Conservation (phyloP, 2,888 invertebrate genomes). For the Idaea aversata region DNA sequence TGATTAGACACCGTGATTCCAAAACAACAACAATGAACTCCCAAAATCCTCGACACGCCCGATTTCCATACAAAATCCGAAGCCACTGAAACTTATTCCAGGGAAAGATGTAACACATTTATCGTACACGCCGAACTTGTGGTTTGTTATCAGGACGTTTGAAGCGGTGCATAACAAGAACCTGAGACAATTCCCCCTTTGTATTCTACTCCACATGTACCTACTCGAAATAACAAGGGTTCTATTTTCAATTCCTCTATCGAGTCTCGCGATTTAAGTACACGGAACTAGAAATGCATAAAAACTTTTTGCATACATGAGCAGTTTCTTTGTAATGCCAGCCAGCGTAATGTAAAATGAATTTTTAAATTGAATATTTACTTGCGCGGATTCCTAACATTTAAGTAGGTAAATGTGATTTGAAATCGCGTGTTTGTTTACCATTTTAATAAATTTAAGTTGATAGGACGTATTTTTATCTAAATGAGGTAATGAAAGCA, state of each 20-base stretch:
- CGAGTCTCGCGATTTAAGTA: slow-evolving; percentile 52
- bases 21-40: neutral
- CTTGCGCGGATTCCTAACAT: slow-evolving; percentile 23
- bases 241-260: slow-evolving; percentile 76
- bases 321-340: slow-evolving; percentile 47
- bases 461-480: slow-evolving; percentile 2
- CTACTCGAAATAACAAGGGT: slow-evolving; percentile 78
- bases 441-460: slow-evolving; percentile 2
- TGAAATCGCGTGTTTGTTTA: slow-evolving; percentile 14
- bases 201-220: slow-evolving; percentile 71
- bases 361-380: slow-evolving; percentile 33
- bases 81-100: slow-evolving; percentile 2
- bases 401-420: slow-evolving; percentile 20
- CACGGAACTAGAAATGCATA: slow-evolving; percentile 60
- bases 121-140: slow-evolving; percentile 33
- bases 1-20: slow-evolving; percentile 1
- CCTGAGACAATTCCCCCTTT: slow-evolving; percentile 71
- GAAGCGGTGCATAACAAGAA: slow-evolving; percentile 70
- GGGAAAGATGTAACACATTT: slow-evolving; percentile 4
- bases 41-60: neutral
- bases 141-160: slow-evolving; percentile 74
- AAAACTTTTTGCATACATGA: slow-evolving; percentile 58
- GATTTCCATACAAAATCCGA: neutral
- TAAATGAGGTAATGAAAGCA: neutral
- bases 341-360: slow-evolving; percentile 43